Base-by-base conservation (phyloP, 2,888 invertebrate species). In the Phania funesta region DNA sequence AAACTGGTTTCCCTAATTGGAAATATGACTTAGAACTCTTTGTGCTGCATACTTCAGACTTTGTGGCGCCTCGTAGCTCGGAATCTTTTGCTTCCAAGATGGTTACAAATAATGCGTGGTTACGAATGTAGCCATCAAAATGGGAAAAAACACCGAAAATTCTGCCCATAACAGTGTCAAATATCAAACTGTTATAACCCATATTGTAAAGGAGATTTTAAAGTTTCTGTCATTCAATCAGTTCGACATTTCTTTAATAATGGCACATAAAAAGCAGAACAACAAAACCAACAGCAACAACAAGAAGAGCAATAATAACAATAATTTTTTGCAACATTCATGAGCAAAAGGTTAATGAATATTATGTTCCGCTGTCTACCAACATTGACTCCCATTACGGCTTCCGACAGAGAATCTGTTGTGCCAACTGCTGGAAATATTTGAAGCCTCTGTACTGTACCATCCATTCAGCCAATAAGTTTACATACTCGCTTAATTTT, bases 301-400 rank as follows among this genome's bases (percentile, higher is more conserved):
- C 38, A 26, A 35, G 2, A 70, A 44, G 22, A 60, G n/a, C 16
- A 67, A 67, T 65, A 73, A 79, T 60, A 67, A 73, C 58, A 58
- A 73, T 50, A 73, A 58, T 44, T 65, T 50, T 52, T 79, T 58
- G 58, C 86, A 86, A 85, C 88, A 87, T 88, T 88, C 87, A 87
- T 86, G 87, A 87, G 86, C 87, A 86, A 87, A 87, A 88, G 89
- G 89, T 88, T 88, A 88, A 88, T 88, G 88, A 89, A 89, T 89
- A 88, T 88, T 88, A 86, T 88, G 88, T 88, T 88, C 87, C 87
- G 88, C 87, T 86, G 87, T 87, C 88, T 86, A 86, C 85, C 86
- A 85, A 87, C 85, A 74, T 83, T 84, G 85, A 86, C 87, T 87
- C 87, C 87, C 87, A 87, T 88, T 87, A 85, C 87, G 87, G 88